Conservation (phyloP, 2,888 invertebrate species). For the Eristalis tenax region DNA sequence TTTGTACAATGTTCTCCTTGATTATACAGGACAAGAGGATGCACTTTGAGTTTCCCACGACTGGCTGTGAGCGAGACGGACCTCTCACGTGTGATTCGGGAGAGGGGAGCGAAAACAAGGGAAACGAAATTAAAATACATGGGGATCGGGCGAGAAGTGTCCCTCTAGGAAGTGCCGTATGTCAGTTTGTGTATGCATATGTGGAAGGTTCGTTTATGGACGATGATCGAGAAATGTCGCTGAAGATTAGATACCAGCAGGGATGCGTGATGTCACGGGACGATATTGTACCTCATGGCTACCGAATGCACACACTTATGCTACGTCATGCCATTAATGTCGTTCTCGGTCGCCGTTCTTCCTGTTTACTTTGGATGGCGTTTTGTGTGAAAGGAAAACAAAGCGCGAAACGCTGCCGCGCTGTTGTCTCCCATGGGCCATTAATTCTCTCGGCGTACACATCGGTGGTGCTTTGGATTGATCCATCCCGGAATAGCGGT, state of each 20-base stretch:
- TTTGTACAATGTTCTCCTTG: conserved; percentile 38
- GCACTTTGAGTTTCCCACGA: conserved; percentile 71
- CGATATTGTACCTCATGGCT: conserved; percentile 61
- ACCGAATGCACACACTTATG: conserved; percentile 56
- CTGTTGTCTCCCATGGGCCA: conserved; percentile 16
- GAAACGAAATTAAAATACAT: conserved; percentile 55
- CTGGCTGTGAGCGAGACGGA: conserved; percentile 21
- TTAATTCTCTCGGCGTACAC: conserved; percentile 27
- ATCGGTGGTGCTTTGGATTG: neutral
- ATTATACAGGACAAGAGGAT: conserved; percentile 67
- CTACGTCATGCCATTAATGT: conserved; percentile 63
- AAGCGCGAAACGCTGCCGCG: conserved; percentile 12
- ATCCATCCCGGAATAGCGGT: conserved; percentile 26
- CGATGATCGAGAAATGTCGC: conserved; percentile 55
- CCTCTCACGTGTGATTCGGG: conserved; percentile 59
- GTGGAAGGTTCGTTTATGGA: conserved; percentile 5
- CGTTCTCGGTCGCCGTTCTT: conserved; percentile 40
- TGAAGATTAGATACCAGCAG: conserved; percentile 56
- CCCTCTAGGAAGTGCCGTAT: conserved; percentile 56
- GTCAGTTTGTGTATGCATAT: conserved; percentile 12
- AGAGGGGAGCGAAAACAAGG: conserved; percentile 46
- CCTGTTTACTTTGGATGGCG: conserved; percentile 52
- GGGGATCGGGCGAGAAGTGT: conserved; percentile 50
- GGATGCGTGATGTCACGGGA: conserved; percentile 49
- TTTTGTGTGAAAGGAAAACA: conserved; percentile 67